These are phyloP conservation scores for Ips typographus DNA, from an alignment of 1,140 invertebrate species.

Conservation along the genomic window DNA sequence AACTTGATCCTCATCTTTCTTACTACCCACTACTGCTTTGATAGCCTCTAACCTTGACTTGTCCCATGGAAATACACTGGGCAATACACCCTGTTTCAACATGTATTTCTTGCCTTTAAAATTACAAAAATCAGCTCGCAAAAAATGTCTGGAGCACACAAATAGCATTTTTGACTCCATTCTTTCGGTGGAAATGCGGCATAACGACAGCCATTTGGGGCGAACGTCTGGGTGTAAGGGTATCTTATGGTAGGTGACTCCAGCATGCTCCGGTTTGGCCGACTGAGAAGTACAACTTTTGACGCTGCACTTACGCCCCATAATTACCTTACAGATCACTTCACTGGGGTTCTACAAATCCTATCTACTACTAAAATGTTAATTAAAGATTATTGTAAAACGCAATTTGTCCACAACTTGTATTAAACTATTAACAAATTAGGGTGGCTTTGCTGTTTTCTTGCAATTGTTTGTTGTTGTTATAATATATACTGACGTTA, in stretches of 20 bases:
- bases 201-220: slow-evolving; percentile 49
- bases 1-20: slow-evolving; percentile 19
- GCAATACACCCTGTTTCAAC: slow-evolving; percentile 57
- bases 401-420: too few species aligned
- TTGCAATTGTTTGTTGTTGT: too few species aligned
- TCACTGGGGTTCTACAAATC: too few species aligned
- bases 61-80: slow-evolving; percentile 55
- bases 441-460: too few species aligned
- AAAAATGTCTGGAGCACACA: slow-evolving; percentile 65
- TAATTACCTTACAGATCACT: slow-evolving; percentile 5
- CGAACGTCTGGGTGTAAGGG: slow-evolving; percentile 48
- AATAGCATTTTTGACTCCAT: slow-evolving; percentile 59
- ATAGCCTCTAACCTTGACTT: slow-evolving; percentile 47
- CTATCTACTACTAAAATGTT: too few species aligned
- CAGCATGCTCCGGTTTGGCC: slow-evolving; percentile 45
- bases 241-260: slow-evolving; percentile 52
- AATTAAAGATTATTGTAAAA: too few species aligned
- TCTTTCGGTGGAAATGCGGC: slow-evolving; percentile 51
- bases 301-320: slow-evolving; percentile 50
- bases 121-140: slow-evolving; percentile 62
- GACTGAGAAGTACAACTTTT: slow-evolving; percentile 49
- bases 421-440: too few species aligned
- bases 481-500: too few species aligned
- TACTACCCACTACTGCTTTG: slow-evolving; percentile 36
- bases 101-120: slow-evolving; percentile 61